A percentile compares a stretch with the other conserved stretches of the same genome.
These are phyloP conservation scores for Aphelinus atriplicis DNA, from an alignment of 1,140 invertebrate genomes.

Conservation along the genomic window DNA sequence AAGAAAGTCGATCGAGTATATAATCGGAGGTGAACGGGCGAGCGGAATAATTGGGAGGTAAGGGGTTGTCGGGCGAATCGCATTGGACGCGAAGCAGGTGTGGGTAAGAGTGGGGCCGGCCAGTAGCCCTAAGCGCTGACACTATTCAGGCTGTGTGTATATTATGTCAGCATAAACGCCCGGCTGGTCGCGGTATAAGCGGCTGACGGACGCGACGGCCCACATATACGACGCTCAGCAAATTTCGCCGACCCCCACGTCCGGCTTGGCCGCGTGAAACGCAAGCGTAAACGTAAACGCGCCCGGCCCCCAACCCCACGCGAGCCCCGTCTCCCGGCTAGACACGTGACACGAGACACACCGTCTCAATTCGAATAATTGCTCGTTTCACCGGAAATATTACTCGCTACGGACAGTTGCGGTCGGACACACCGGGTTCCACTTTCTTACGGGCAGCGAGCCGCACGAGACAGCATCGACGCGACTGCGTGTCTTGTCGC, in stretches of 20 bases:
- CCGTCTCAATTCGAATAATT: background rate
- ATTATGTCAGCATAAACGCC: constrained; percentile 21
- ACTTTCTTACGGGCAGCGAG: too few relatives aligned
- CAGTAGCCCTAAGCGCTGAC: constrained; percentile 6
- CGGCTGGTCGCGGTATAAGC: background rate
- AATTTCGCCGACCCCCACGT: constrained; percentile 25
- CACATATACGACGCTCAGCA: constrained; percentile 15
- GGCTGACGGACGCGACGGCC: too few relatives aligned
- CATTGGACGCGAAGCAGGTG: too few relatives aligned
- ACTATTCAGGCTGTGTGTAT: constrained; percentile 19
- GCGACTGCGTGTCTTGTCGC: too few relatives aligned
- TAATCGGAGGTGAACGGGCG: too few relatives aligned
- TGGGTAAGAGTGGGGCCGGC: background rate
- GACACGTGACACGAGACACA: constrained; percentile 22
- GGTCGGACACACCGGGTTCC: too few relatives aligned
- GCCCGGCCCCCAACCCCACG: constrained; percentile 6
- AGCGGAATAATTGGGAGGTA: too few relatives aligned
- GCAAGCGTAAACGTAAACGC: constrained; percentile 28
- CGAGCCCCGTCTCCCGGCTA: constrained; percentile 5
- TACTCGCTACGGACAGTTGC: too few relatives aligned
- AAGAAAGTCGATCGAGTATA: too few relatives aligned
- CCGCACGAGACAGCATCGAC: too few relatives aligned
- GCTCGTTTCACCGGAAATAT: too few relatives aligned
- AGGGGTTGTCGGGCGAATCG: too few relatives aligned
- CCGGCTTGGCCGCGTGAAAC: constrained; percentile 27